A percentile compares a stretch with the other conserved stretches of the same genome.
These are phyloP conservation scores for Oryzias sinensis DNA, from an alignment of 2,797 vertebrate species.

Conservation along the genomic window DNA sequence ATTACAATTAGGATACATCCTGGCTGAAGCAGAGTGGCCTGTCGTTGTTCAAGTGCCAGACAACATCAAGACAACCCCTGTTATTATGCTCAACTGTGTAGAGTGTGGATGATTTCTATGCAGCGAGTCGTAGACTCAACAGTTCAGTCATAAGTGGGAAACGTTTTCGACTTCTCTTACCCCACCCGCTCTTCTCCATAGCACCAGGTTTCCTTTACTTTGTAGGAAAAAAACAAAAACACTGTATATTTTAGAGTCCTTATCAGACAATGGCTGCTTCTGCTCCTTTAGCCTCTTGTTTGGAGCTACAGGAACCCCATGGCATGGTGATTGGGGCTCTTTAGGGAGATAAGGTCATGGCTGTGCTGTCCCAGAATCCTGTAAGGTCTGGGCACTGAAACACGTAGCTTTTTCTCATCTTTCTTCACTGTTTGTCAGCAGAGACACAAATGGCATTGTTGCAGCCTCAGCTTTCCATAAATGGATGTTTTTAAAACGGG, in stretches of 20 bases:
- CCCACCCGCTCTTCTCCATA: conserved; percentile 17
- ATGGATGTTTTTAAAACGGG: conserved; percentile 38
- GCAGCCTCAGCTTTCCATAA: conserved; percentile 33
- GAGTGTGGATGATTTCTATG: conserved; percentile 57
- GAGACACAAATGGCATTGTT: conserved; percentile 16
- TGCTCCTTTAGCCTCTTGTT: conserved; percentile 30
- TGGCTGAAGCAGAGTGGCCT: conserved; percentile 22
- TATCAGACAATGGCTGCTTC: conserved; percentile 56
- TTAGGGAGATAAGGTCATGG: conserved; percentile 37
- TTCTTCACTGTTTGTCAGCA: conserved; percentile 20
- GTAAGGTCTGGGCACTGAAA: conserved; percentile 3
- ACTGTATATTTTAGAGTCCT: conserved; percentile 59
- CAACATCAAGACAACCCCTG: conserved; percentile 53
- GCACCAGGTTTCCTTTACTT: conserved; percentile 63
- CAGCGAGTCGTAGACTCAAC: conserved; percentile 61
- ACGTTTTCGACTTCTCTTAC: conserved; percentile 27
- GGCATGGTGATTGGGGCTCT: conserved; percentile 26
- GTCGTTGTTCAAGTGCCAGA: conserved; percentile 37
- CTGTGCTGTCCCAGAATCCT: conserved; percentile 24
- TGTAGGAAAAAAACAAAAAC: conserved; percentile 68
- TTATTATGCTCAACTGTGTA: conserved; percentile 69
- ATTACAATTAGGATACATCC: conserved; percentile 13
- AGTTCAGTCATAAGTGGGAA: conserved; percentile 49
- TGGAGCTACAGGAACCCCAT: conserved; percentile 56
- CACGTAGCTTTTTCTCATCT: conserved; percentile 20